Base-by-base conservation (phyloP, 2,888 invertebrate genomes). In the Chloroclysta siterata region DNA sequence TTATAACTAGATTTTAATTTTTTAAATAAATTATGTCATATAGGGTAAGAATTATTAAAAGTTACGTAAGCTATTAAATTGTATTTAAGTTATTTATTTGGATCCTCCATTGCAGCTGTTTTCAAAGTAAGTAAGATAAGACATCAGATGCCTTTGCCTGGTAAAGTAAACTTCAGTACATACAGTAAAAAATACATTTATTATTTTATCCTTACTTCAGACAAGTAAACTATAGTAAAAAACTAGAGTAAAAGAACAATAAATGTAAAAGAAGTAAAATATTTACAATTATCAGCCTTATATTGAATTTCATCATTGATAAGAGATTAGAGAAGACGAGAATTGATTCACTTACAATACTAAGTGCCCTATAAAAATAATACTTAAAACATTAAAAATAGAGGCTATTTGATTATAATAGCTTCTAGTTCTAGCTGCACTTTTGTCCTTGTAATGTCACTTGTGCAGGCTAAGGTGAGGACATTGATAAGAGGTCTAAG, bases 221-320 rank as follows among this genome's bases (percentile, higher is more conserved):
- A 66, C 74, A 75, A 72, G 75, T 72, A 73, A 69, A 71, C 13
- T 28, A 68, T 74, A 65, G 55, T 73, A 72, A 74, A 72, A 57
- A 72, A 54, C n/a, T 56, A 73, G n/a, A 56, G 39, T 28, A 48
- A 56, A 56, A 73, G 65, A 63, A 63, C 67, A 67, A 72, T 68
- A 65, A 65, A 68, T 73, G 69, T 73, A 76, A 77, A 78, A 56
- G 74, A 78, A 73, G 76, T 75, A 74, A 79, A 77, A 74, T 88
- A 89, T 89, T 80, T 89, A 89, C 85, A 88, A 77, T 80, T 70
- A 83, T 90, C 91, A 91, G 91, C 90, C 91, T 90, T 89, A 83
- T 85, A 75, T 76, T 71, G 71, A 78, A 74, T 76, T 78, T 79
- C 70, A 79, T 70, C 51, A 60, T 59, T 63, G 56, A 47, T 70